Conservation (phyloP, 1,140 invertebrate species). For the Paraescarpia echinospica region DNA sequence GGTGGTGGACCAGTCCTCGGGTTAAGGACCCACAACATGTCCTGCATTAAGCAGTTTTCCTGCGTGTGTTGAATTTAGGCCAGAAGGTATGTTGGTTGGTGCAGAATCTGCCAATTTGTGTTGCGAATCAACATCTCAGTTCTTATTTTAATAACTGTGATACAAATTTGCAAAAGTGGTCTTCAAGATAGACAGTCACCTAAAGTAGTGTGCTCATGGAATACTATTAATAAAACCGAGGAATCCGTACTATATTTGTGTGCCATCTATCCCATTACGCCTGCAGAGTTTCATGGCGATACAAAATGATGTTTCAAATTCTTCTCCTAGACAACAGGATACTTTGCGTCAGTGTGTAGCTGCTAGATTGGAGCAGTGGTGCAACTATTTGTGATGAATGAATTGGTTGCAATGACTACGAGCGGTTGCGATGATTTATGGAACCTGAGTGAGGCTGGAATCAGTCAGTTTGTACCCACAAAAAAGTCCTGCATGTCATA, state of each 20-base stretch:
- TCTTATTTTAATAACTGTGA: neutral
- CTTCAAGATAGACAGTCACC: neutral
- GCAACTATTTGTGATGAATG: neutral
- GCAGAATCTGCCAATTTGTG: no score
- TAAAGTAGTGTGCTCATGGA: neutral
- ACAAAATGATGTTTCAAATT: neutral
- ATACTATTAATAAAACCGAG: neutral
- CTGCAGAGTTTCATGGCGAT: neutral
- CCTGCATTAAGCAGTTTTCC: neutral
- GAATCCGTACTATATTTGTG: neutral
- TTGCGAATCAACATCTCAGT: no score
- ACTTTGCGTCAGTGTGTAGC: neutral
- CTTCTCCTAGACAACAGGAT: neutral
- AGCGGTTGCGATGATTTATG: neutral
- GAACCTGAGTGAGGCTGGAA: neutral
- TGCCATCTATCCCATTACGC: neutral
- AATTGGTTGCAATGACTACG: neutral
- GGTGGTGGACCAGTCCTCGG: neutral
- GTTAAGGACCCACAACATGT: neutral
- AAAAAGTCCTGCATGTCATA: neutral
- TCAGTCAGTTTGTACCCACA: neutral
- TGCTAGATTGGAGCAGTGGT: neutral
- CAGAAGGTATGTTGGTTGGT: neutral
- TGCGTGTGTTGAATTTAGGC: neutral
- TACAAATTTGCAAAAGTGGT: neutral